Percentiles rank a stretch among this genome's conserved stretches.
phyloP scores from a whole-genome alignment of 2,888 invertebrate genomes.

The Cosmopolites sordidus region DNA sequence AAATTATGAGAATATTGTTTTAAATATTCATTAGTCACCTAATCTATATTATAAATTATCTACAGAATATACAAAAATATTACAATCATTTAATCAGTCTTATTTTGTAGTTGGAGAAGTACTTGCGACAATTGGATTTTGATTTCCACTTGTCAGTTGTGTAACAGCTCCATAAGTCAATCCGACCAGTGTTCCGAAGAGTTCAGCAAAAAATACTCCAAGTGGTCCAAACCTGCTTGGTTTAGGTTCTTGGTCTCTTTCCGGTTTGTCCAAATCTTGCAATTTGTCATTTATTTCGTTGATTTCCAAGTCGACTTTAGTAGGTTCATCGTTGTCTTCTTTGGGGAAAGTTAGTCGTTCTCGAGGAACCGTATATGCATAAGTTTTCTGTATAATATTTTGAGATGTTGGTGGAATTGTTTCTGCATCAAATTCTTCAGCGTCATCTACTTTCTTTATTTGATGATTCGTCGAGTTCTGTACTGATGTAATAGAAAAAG shows the following conservation, averaged over 20 bases:
- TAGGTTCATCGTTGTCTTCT: conserved; percentile 18
- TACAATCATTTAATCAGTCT: background rate
- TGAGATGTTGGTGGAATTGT: background rate
- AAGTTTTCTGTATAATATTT: conserved; percentile 11
- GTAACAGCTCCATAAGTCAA: conserved; percentile 40
- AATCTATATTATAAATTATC: too few relatives aligned
- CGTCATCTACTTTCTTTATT: background rate
- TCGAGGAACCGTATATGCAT: background rate
- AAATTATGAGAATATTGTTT: too few relatives aligned
- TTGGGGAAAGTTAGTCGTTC: conserved; percentile 7
- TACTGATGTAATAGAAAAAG: conserved; percentile 2
- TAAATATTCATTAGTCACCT: too few relatives aligned
- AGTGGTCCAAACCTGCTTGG: conserved; percentile 28
- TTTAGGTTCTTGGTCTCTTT: conserved; percentile 6
- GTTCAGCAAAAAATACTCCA: conserved; percentile 39
- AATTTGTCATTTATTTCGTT: conserved; percentile 13
- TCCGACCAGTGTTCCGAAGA: conserved; percentile 38
- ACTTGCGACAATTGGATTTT: conserved; percentile 18
- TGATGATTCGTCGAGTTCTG: background rate
- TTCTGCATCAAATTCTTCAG: background rate
- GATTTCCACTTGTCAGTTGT: conserved; percentile 24
- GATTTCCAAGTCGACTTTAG: conserved; percentile 25
- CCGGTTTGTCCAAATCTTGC: conserved; percentile 8
- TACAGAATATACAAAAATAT: too few relatives aligned
- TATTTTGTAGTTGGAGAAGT: background rate